Percentiles rank a stretch among this genome's conserved stretches.
phyloP scores from a whole-genome alignment of 1,140 invertebrate species.

The Tachypleus tridentatus region DNA sequence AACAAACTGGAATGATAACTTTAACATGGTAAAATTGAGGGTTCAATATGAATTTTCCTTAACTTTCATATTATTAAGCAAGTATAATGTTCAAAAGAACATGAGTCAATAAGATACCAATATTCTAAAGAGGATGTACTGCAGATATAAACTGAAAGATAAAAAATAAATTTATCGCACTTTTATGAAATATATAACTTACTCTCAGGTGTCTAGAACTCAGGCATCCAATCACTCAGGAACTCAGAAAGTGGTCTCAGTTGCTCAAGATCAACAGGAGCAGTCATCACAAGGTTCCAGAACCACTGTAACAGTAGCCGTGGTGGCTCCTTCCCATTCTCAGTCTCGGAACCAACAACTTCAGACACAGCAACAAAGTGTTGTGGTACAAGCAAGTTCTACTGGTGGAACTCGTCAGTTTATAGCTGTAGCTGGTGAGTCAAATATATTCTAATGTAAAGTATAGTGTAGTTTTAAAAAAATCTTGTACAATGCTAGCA shows the following conservation, averaged over 20 bases:
- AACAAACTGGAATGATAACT: too few relatives aligned
- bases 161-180: too few relatives aligned
- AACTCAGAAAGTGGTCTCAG: neutral
- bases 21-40: too few relatives aligned
- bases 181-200: too few relatives aligned
- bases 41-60: too few relatives aligned
- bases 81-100: too few relatives aligned
- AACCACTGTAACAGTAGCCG: conserved; percentile 2
- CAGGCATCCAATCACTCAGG: neutral
- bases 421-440: conserved; percentile 16
- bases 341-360: conserved; percentile 4
- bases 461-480: neutral
- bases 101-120: too few relatives aligned
- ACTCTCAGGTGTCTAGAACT: conserved; percentile 2
- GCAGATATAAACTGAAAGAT: too few relatives aligned
- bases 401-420: conserved; percentile 10
- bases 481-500: neutral
- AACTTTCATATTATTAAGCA: too few relatives aligned
- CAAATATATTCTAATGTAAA: neutral
- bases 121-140: too few relatives aligned
- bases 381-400: conserved; percentile 12
- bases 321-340: conserved; percentile 8
- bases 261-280: neutral
- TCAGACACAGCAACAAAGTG: conserved; percentile 9
- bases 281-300: conserved; percentile 3